A percentile compares a stretch with the other conserved stretches of the same genome.
Conservation (phyloP, 2,888 invertebrate genomes). For the Graphium colonna region DNA sequence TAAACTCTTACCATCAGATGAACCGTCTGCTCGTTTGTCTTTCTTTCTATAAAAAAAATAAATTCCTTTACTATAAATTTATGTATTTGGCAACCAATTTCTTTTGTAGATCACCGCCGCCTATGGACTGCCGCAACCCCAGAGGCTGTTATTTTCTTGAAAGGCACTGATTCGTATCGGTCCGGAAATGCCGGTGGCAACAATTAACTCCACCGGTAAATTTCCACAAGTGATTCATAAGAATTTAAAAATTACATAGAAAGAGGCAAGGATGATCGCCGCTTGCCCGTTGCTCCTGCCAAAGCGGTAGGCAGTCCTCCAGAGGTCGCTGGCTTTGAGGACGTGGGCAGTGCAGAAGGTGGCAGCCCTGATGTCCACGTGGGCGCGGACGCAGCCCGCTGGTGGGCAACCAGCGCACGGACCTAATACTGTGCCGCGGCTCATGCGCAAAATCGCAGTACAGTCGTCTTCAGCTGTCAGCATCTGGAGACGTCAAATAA, state of each 20-base stretch:
- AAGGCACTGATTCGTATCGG: too few species aligned
- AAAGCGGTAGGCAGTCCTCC: slow-evolving; percentile 47
- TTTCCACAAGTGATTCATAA: too few species aligned
- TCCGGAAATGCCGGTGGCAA: too few species aligned
- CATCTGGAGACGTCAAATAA: slow-evolving; percentile 42
- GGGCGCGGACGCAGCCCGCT: slow-evolving; percentile 45
- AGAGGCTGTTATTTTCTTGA: too few species aligned
- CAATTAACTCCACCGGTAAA: too few species aligned
- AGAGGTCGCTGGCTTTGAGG: slow-evolving; percentile 44
- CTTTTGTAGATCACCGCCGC: too few species aligned
- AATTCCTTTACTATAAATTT: too few species aligned
- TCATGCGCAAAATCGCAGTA: slow-evolving; percentile 58
- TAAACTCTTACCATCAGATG: too few species aligned
- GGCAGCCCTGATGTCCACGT: slow-evolving; percentile 55
- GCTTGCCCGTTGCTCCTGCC: slow-evolving; percentile 41
- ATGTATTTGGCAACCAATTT: too few species aligned
- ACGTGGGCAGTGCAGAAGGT: slow-evolving; percentile 66
- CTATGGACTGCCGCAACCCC: too few species aligned
- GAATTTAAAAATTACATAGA: slow-evolving; percentile 46
- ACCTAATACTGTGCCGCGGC: slow-evolving; percentile 53
- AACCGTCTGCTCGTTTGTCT: too few species aligned
- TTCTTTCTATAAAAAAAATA: too few species aligned
- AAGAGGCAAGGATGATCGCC: slow-evolving; percentile 38
- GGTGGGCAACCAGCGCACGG: slow-evolving; percentile 44
- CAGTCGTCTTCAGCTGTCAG: slow-evolving; percentile 64